Base-by-base conservation (phyloP, 1,140 invertebrate species). In the Philopotamus ludificatus region DNA sequence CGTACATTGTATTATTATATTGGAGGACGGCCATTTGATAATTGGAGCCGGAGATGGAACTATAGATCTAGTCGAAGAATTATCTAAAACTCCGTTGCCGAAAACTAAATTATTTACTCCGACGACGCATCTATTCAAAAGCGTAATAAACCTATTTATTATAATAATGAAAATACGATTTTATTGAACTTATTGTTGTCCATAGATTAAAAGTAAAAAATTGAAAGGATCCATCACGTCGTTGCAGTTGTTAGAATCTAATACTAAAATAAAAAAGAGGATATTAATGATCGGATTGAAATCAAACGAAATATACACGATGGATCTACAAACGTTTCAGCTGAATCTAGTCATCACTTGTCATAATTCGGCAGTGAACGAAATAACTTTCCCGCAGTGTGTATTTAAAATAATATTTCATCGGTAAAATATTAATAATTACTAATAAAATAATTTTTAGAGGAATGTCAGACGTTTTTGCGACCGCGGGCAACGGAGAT, bases 11-110 rank as follows among this genome's bases (percentile, higher is more conserved):
- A 71, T 94, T 18, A 73, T 84, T 15, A 72, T 93, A 26, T 74
- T 93, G 34, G 76, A 82, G 2, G 78, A 83, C 10, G 83, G 82
- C 0, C 81, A 82, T 63, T 68, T 95, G 9, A 76, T 95, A 0
- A 84, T 94, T 45, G 94, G 93, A 0, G 85, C 88, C 21, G 94
- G 94, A 0, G 87, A 93, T 77, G 93, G 94, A 3, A 87, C 85
- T 0, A 74, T 96, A 0, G 89, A 92, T 62, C 69, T 90, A 20
- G 82, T 90, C 1, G 82, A 86, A 65, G 84, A 88, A 72, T 81
- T 84, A 49, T 74, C 79, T 76, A 76, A 79, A 72, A 75, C 79
- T 59, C 65, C 77, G 65, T 71, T 84, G 71, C 80, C 82, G 59
- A 71, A 80, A 64, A 70, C 78, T 69, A 74, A 83, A 62, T 62